These are phyloP conservation scores for Xiphophorus hellerii DNA, from an alignment of 2,113 vertebrate species.

Conservation along the genomic window DNA sequence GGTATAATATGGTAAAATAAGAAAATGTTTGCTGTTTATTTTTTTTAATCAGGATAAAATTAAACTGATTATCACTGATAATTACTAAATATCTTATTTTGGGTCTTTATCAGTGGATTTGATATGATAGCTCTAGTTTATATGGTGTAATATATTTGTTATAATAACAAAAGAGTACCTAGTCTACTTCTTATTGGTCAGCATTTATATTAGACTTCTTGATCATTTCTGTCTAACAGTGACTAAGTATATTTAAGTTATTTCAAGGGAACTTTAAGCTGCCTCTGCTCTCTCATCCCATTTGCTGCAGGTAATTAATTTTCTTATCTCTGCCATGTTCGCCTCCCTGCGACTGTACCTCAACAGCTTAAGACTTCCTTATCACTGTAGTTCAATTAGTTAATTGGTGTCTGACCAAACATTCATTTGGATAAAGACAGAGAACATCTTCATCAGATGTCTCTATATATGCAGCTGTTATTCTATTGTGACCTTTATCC, in stretches of 20 bases:
- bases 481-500: not conserved
- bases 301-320: not conserved
- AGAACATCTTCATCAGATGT: not conserved
- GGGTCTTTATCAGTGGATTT: too few species aligned
- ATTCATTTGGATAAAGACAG: not conserved
- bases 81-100: too few species aligned
- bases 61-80: too few species aligned
- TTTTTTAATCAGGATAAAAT: too few species aligned
- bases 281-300: not conserved
- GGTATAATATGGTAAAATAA: too few species aligned
- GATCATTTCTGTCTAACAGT: not conserved
- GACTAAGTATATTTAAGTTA: not conserved
- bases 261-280: not conserved
- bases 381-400: not conserved
- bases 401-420: not conserved
- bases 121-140: too few species aligned
- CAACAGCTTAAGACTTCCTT: not conserved
- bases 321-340: not conserved
- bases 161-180: too few species aligned
- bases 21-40: too few species aligned
- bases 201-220: not conserved
- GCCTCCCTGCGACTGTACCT: too few species aligned
- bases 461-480: not conserved
- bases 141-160: not conserved
- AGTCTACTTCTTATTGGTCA: not conserved